Evolutionary conservation across 2,797 vertebrate genomes (phyloP), one percentile per base, ranked within the genome.

Genomic region (Ctenopoma multispine): DNA sequence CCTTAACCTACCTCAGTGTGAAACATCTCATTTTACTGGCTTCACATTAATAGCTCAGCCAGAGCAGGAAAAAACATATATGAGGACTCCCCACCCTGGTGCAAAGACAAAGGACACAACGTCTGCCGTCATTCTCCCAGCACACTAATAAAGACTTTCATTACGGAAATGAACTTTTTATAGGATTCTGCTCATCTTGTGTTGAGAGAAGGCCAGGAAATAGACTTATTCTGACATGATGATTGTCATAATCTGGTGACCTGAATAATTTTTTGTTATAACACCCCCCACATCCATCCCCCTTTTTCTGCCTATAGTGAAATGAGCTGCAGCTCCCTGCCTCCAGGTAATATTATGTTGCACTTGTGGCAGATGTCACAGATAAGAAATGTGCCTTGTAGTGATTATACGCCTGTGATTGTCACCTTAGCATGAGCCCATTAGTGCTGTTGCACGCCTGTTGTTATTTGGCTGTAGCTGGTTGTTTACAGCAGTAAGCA

Each of bases 101-200:
- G 56, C 55, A 50, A 27, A 72, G 74, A 84, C 60, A 72, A 69
- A 84, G 63, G 59, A 60, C 71, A 59, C 11, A 11, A 14, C 20
- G 71, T 56, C 71, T 66, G 71, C 72, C 65, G 74, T 66, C 71
- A 18, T 13, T 63, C 34, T 75, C 53, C 47, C 48, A 50, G 59
- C 73, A 49, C 55, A 41, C 23, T 56, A 38, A 40, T 72, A 61
- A 74, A 61, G 46, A 34, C 20, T 67, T 48, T 67, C 68, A 69
- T 67, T 71, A 61, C 48, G 66, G 49, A 73, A 65, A 77, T 71
- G 1, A 70, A 55, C 11, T 47, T 40, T 21, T 63, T 41, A 68
- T 67, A 68, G 43, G 68, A 79, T 63, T 65, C 44, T 27, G 53
- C 34, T 68, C 20, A 0, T 64, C 69, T 58, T 31, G 20, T 36